Evolutionary conservation across 2,888 invertebrate species (phyloP), one percentile per base, ranked within the genome.

Genomic region (Andrena minutula): DNA sequence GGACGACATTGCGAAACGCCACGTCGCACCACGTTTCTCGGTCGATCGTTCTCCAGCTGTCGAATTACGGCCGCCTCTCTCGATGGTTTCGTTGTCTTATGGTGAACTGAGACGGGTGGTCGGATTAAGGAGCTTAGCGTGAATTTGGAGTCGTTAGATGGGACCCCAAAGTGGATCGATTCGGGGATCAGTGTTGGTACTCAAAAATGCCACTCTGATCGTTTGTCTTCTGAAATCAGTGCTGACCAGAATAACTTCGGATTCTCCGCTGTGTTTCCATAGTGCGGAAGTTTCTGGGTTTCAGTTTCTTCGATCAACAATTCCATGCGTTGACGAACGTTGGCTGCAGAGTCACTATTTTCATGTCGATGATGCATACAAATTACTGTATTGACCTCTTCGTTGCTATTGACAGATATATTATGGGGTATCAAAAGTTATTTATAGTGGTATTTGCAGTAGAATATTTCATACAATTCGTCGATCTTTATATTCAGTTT

Each of bases 1-100:
- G 68, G 72, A 80, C 80, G 86, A 80, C 77, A 68, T 78, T 69
- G 75, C 79, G 79, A 73, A 32, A 71, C 23, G 63, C 53, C 26
- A 70, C 65, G 64, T 58, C 65, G 65, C 65, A 51, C 74, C 60
- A 76, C 76, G 56, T 69, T 64, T 58, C 12, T 70, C 58, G 26
- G 28, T 69, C 26, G 69, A 41, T 56, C 61, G 61, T 35, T 20
- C 8, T 63, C 32, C n/a, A 23, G 41, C 41, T 3, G 26, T 61
- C 35, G 20, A 26, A 6, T 49, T 63, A 60, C 35, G 41, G 16
- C 1, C 12, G 12, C 35, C 56, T 58, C 47, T 7, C 7, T 4
- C 10, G 16, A 10, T 12, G 12, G 23, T 26, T 4, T 20, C 20
- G 51, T 6, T 51, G 20, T 12, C 10, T 56, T 10, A 26, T 10